phyloP scores from a whole-genome alignment of 2,888 invertebrate species.

The Epinotia brunnichana region DNA sequence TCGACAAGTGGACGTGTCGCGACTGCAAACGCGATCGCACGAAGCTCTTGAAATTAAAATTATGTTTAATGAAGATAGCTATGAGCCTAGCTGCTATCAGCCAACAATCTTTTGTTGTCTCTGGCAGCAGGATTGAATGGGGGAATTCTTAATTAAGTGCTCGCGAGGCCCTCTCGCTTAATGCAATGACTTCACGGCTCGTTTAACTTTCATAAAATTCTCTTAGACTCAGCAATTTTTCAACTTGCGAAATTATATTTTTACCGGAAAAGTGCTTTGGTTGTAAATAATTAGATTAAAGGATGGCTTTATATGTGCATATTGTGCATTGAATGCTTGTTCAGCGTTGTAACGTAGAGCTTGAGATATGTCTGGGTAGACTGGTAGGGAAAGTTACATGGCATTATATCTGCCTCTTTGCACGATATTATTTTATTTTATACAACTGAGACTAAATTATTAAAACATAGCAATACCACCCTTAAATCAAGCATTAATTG shows the following conservation, averaged over 20 bases:
- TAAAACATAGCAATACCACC: too few species aligned
- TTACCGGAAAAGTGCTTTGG: conserved; percentile 52
- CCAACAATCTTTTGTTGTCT: conserved; percentile 77
- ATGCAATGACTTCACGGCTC: conserved; percentile 82
- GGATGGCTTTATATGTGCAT: neutral
- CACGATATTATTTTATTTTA: too few species aligned
- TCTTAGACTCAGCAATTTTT: conserved; percentile 77
- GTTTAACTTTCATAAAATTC: conserved; percentile 83
- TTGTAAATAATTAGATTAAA: conserved; percentile 23
- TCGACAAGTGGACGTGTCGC: conserved; percentile 64
- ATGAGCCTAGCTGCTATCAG: conserved; percentile 57
- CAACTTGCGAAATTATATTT: conserved; percentile 72
- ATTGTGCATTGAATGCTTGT: neutral
- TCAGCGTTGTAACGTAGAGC: neutral
- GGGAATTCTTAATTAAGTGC: conserved; percentile 83
- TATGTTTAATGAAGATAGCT: conserved; percentile 73
- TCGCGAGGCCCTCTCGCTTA: conserved; percentile 79
- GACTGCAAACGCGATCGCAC: conserved; percentile 50
- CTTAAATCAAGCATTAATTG: too few species aligned
- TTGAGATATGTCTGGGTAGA: neutral
- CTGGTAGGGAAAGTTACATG: neutral
- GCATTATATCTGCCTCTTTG: too few species aligned
- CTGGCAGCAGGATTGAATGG: conserved; percentile 61
- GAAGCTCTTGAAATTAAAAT: conserved; percentile 73
- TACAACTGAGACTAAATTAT: too few species aligned